These are phyloP conservation scores for Strix uralensis DNA, from an alignment of 2,113 vertebrate genomes.

Conservation along the genomic window DNA sequence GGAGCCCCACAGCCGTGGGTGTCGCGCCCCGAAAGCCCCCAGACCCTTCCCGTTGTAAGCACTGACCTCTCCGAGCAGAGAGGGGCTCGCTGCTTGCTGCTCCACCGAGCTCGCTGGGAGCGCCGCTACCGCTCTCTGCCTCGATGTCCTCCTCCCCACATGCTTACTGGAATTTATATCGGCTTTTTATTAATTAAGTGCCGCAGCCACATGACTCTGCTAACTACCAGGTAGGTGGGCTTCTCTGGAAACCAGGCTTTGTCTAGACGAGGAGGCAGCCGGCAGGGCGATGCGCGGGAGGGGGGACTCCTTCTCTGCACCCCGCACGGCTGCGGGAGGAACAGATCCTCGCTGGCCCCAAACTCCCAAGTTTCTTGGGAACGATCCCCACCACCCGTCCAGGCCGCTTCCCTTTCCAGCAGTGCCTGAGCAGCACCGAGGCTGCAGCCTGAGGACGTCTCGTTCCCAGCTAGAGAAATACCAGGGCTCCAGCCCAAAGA, in stretches of 20 bases:
- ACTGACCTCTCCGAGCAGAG: not conserved
- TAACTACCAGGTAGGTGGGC: constrained; percentile 51
- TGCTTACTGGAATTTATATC: constrained; percentile 33
- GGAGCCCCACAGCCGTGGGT: not conserved
- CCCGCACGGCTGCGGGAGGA: not conserved
- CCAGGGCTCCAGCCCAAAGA: not conserved
- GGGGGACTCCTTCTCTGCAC: not conserved
- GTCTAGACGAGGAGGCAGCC: not conserved
- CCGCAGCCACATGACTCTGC: constrained; percentile 43
- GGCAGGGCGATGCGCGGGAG: not conserved
- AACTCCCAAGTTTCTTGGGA: not conserved
- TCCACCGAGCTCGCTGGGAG: not conserved
- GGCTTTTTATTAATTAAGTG: constrained; percentile 54
- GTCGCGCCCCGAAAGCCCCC: fast-evolving
- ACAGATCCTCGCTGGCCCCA: not conserved
- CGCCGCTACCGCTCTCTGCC: not conserved
- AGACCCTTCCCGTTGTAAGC: not conserved
- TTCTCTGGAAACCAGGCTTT: not conserved
- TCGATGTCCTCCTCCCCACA: not conserved
- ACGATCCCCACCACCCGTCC: not conserved
- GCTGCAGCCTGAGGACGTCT: not conserved
- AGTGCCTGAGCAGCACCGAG: not conserved
- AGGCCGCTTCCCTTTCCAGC: not conserved
- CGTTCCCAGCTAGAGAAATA: not conserved
- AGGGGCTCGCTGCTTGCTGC: not conserved